A percentile compares a stretch with the other conserved stretches of the same genome.
Conservation (phyloP, 1,140 invertebrate species). For the Chrysoperla carnea region DNA sequence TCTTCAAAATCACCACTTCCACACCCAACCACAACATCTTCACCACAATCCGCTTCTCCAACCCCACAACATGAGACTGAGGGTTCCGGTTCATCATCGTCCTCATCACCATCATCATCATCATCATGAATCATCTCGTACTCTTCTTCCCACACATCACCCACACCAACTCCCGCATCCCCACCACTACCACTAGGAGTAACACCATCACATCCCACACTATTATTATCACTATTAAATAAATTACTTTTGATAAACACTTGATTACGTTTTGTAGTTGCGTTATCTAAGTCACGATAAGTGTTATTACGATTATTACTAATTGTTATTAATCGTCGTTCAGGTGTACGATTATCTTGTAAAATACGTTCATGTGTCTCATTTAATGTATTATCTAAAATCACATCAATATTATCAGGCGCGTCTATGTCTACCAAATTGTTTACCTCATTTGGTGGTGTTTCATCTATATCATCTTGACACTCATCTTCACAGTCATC, state of each 20-base stretch:
- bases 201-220: slow-evolving; percentile 11
- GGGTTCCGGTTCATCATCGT: slow-evolving; percentile 6
- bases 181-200: slow-evolving; percentile 16
- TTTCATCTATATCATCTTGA: slow-evolving; percentile 5
- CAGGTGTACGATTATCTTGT: too few relatives aligned
- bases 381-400: too few relatives aligned
- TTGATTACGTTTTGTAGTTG: slow-evolving; percentile 4
- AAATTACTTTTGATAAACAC: not conserved
- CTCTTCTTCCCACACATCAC: slow-evolving; percentile 11
- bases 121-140: slow-evolving; percentile 8
- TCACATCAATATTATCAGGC: too few relatives aligned
- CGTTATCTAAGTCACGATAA: too few relatives aligned
- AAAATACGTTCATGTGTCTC: too few relatives aligned
- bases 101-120: slow-evolving; percentile 12
- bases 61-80: too few relatives aligned
- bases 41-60: too few relatives aligned
- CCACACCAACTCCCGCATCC: too few relatives aligned
- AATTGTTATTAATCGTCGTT: too few relatives aligned
- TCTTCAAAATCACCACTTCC: too few relatives aligned
- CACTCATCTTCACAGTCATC: slow-evolving; percentile 5
- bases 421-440: slow-evolving; percentile 1
- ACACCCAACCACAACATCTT: too few relatives aligned
- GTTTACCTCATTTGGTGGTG: slow-evolving; percentile 7
- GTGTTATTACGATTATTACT: too few relatives aligned
- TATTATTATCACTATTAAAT: slow-evolving; percentile 2